Evolutionary conservation across 2,888 invertebrate genomes (phyloP).

Genomic region (Apocheima hispidaria): DNA sequence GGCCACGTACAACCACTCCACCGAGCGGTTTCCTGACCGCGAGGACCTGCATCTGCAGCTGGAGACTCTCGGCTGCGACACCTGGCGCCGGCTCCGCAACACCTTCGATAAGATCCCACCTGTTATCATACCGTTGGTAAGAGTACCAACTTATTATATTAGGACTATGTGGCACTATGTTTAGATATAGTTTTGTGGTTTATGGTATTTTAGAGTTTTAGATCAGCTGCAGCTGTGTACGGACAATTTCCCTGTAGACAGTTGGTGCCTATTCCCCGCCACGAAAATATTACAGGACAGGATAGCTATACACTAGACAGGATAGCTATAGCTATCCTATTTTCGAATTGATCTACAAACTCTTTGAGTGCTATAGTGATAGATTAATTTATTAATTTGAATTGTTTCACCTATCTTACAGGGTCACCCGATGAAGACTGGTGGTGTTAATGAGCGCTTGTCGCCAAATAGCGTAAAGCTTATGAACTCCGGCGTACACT

Average conservation of each 20-base stretch:
- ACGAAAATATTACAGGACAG: no score
- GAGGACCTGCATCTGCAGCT: slow-evolving; percentile 88
- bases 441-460: slow-evolving; percentile 87
- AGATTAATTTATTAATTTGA: no score
- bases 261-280: no score
- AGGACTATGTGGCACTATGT: no score
- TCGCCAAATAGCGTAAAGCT: slow-evolving; percentile 91
- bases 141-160: slow-evolving; percentile 33
- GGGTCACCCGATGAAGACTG: slow-evolving; percentile 86
- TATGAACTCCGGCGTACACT: slow-evolving; percentile 93
- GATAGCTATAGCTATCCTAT: no score
- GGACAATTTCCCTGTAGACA: no score
- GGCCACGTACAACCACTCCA: slow-evolving; percentile 89
- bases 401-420: slow-evolving; percentile 43
- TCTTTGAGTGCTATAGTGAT: no score
- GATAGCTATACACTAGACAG: no score
- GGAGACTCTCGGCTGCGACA: slow-evolving; percentile 88
- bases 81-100: slow-evolving; percentile 90
- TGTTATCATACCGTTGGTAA: slow-evolving; percentile 77
- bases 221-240: no score
- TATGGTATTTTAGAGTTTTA: no score
- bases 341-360: no score
- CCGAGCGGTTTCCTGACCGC: slow-evolving; percentile 87
- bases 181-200: no score
- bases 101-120: slow-evolving; percentile 79